These are phyloP conservation scores for Corythornis vintsioides DNA, from an alignment of 2,113 vertebrate species.

Conservation along the genomic window DNA sequence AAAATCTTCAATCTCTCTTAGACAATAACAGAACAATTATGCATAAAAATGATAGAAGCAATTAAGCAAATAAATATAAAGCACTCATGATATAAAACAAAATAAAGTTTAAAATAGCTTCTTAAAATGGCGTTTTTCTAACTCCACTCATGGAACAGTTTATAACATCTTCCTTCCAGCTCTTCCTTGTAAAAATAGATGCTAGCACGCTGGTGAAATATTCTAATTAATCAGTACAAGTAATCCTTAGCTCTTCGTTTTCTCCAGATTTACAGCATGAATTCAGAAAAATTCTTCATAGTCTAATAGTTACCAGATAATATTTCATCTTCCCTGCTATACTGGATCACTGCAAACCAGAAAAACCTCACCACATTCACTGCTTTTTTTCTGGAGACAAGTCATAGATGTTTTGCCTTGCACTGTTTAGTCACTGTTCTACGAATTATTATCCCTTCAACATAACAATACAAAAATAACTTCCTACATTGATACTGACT, in stretches of 20 bases:
- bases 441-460: not conserved
- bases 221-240: not conserved
- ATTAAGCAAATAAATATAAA: constrained; percentile 36
- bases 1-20: not conserved
- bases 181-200: not conserved
- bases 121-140: constrained; percentile 12
- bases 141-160: not conserved
- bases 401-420: not conserved
- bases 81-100: not conserved
- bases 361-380: not conserved
- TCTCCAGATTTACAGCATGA: not conserved
- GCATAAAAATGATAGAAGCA: constrained; percentile 3
- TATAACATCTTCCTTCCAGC: not conserved
- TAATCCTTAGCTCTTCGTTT: not conserved
- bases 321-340: not conserved
- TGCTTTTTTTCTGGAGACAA: not conserved
- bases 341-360: not conserved
- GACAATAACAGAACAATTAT: not conserved
- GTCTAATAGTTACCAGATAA: not conserved
- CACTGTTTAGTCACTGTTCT: not conserved
- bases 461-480: not conserved
- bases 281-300: not conserved
- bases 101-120: constrained; percentile 28
- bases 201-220: not conserved
- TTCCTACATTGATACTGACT: not conserved